A percentile compares a stretch with the other conserved stretches of the same genome.
phyloP scores from a whole-genome alignment of 2,797 vertebrate species.

The Helarctos malayanus region DNA sequence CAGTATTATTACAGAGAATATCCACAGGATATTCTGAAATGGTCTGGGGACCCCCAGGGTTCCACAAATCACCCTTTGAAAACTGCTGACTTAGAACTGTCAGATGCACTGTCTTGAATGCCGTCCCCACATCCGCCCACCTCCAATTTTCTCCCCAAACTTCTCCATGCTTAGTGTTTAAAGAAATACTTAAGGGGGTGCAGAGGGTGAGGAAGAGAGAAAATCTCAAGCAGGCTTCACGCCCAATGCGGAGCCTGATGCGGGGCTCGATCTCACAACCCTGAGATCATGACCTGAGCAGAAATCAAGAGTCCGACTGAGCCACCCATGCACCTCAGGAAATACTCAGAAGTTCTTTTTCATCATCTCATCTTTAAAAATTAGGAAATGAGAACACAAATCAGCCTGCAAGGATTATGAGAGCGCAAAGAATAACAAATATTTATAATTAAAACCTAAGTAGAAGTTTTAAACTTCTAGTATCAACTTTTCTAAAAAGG shows the following conservation, averaged over 20 bases:
- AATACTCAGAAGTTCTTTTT: conserved; percentile 4
- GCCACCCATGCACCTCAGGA: not conserved
- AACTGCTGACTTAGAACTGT: not conserved
- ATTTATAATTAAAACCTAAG: conserved; percentile 13
- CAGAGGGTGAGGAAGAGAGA: not conserved
- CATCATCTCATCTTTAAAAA: not conserved
- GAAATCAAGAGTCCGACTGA: not conserved
- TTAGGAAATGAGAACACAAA: not conserved
- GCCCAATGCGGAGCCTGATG: not conserved
- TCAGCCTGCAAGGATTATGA: not conserved
- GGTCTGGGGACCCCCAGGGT: not conserved
- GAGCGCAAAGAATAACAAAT: not conserved
- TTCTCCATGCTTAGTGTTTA: conserved; percentile 2
- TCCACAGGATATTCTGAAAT: not conserved
- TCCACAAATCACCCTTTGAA: not conserved
- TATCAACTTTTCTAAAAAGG: not conserved
- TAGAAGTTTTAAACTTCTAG: not conserved
- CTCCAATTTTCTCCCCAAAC: not conserved
- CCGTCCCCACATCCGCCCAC: not conserved
- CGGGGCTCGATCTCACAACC: not conserved
- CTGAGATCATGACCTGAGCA: not conserved
- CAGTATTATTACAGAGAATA: not conserved
- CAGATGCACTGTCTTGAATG: not conserved
- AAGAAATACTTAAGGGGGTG: not conserved
- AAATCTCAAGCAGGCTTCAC: not conserved